Conservation (phyloP, 2,888 invertebrate genomes). For the Fragum sueziense region DNA sequence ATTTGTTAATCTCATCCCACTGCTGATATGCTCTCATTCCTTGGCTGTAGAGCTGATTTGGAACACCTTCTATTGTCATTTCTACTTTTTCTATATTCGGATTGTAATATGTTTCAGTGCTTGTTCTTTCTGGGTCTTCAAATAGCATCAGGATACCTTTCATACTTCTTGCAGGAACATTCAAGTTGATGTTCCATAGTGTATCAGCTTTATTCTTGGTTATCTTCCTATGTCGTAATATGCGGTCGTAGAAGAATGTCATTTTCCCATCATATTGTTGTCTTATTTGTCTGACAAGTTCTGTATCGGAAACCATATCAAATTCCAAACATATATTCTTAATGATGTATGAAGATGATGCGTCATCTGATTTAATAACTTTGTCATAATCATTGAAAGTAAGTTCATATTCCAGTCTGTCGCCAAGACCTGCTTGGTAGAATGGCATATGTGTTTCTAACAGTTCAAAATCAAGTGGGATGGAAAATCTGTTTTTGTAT, state of each 20-base stretch:
- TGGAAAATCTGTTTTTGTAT: conserved; percentile 51
- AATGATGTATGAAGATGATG: conserved; percentile 43
- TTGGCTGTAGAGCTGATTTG: conserved; percentile 62
- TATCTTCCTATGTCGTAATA: conserved; percentile 53
- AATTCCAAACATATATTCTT: conserved; percentile 57
- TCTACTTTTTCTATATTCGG: conserved; percentile 55
- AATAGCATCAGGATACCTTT: conserved; percentile 59
- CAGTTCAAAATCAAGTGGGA: conserved; percentile 49
- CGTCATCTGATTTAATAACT: conserved; percentile 44
- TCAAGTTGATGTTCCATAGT: conserved; percentile 59
- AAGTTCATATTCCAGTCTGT: conserved; percentile 49
- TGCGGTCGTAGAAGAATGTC: conserved; percentile 49
- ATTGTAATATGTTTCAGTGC: conserved; percentile 44
- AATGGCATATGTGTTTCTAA: conserved; percentile 52
- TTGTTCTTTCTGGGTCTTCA: conserved; percentile 39
- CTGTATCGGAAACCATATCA: conserved; percentile 50
- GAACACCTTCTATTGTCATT: conserved; percentile 56
- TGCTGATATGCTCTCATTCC: conserved; percentile 57
- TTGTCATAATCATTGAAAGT: conserved; percentile 37
- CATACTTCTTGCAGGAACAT: conserved; percentile 56
- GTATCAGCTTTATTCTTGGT: conserved; percentile 52
- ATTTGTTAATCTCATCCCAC: conserved; percentile 57
- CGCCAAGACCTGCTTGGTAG: conserved; percentile 53
- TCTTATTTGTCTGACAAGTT: conserved; percentile 51
- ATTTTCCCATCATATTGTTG: conserved; percentile 32